Conservation (phyloP, 1,140 invertebrate species). For the Cyclina sinensis region DNA sequence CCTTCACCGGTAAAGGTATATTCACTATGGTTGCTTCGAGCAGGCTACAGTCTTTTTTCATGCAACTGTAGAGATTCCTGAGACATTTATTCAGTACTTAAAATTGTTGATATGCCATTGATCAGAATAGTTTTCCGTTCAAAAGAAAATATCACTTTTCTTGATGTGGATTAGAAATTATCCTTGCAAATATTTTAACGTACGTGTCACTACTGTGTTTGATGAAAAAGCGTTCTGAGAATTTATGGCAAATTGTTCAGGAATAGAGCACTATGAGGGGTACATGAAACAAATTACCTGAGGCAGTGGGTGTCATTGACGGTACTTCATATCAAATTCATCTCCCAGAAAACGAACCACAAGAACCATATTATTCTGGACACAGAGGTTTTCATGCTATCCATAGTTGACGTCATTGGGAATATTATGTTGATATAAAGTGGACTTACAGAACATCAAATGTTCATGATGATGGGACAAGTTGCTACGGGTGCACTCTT, state of each 20-base stretch:
- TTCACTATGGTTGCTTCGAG: too few relatives aligned
- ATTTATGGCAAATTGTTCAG: neutral
- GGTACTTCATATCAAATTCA: constrained; percentile 47
- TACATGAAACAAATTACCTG: neutral
- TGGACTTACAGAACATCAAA: constrained; percentile 40
- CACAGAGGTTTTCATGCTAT: constrained; percentile 30
- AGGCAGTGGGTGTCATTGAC: constrained; percentile 36
- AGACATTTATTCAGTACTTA: neutral
- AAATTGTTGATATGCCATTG: neutral
- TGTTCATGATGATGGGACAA: constrained; percentile 2
- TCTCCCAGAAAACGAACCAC: constrained; percentile 15
- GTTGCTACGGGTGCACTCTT: constrained; percentile 25
- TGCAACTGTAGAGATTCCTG: too few relatives aligned
- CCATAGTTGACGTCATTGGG: constrained; percentile 46
- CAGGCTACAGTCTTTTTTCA: too few relatives aligned
- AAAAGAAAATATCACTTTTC: neutral
- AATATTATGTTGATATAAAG: constrained; percentile 31
- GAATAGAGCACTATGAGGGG: neutral
- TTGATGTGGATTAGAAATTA: constrained; percentile 17
- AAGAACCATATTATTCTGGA: constrained; percentile 56
- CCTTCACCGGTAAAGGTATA: too few relatives aligned
- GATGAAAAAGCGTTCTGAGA: neutral
- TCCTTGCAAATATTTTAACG: neutral
- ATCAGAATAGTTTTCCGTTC: neutral
- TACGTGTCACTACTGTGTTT: neutral